phyloP scores from a whole-genome alignment of 1,140 invertebrate species.

The Ceratosolen fusciceps region DNA sequence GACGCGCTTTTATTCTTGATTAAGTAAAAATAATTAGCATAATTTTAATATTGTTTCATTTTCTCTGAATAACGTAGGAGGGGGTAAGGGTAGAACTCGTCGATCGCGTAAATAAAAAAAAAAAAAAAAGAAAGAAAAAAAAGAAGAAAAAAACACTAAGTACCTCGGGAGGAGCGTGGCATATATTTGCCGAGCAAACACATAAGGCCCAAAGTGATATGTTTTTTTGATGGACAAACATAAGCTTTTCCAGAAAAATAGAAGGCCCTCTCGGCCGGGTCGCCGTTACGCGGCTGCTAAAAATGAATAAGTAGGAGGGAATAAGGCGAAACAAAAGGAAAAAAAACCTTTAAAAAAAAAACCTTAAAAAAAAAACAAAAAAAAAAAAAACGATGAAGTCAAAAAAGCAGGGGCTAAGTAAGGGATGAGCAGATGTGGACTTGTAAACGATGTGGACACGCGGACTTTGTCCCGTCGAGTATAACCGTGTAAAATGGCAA shows the following conservation, averaged over 20 bases:
- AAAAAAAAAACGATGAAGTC: not conserved
- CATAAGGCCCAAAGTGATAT: not conserved
- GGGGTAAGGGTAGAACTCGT: too few relatives aligned
- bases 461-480: not conserved
- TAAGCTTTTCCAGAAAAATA: constrained; percentile 4
- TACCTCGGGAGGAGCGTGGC: not conserved
- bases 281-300: not conserved
- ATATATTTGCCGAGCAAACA: not conserved
- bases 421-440: constrained; percentile 18
- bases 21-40: too few relatives aligned
- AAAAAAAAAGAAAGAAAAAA: too few relatives aligned
- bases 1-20: too few relatives aligned
- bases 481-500: not conserved
- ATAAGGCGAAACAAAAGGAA: not conserved
- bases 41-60: too few relatives aligned
- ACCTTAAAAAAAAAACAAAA: not conserved
- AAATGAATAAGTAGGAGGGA: too few relatives aligned
- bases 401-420: constrained; percentile 2
- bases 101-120: too few relatives aligned
- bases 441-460: not conserved
- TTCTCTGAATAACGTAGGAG: too few relatives aligned
- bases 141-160: not conserved
- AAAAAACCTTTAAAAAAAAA: too few relatives aligned
- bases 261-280: not conserved
- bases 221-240: not conserved